A percentile compares a stretch with the other conserved stretches of the same genome.
These are phyloP conservation scores for Drosophila ohnishii DNA, from an alignment of 1,140 invertebrate genomes.

Conservation along the genomic window DNA sequence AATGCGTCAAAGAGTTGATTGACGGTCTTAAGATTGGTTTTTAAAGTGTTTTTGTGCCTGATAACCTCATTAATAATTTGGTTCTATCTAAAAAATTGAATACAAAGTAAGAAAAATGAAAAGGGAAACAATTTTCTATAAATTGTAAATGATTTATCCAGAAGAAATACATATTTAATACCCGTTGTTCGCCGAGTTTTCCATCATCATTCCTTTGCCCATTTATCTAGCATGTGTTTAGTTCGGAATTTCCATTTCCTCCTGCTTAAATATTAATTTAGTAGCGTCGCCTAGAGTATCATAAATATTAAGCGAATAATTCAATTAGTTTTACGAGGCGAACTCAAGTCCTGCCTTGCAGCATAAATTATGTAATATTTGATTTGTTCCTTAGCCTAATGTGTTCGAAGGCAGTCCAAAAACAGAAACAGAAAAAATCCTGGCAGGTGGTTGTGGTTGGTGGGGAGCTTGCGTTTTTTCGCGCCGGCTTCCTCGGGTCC, in stretches of 20 bases:
- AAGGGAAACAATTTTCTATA: not conserved
- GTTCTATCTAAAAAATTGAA: not conserved
- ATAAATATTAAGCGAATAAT: conserved; percentile 60
- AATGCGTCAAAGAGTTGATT: conserved; percentile 16
- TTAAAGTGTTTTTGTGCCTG: not conserved
- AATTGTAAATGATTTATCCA: not conserved
- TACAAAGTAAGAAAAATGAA: not conserved
- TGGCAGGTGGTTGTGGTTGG: conserved; percentile 15
- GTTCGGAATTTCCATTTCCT: conserved; percentile 15
- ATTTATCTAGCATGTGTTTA: conserved; percentile 1
- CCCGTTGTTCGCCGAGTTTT: not conserved
- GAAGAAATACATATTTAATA: not conserved
- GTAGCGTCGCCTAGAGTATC: conserved; percentile 31
- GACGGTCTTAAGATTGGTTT: conserved; percentile 19
- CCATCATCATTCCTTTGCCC: not conserved
- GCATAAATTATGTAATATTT: conserved; percentile 62
- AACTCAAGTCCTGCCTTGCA: conserved; percentile 7
- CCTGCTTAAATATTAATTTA: conserved; percentile 36
- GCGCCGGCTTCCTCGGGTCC: not conserved
- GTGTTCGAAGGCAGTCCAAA: not conserved
- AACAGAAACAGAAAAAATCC: conserved; percentile 3
- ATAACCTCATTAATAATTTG: not conserved
- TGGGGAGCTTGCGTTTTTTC: not conserved
- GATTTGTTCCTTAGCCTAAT: conserved; percentile 44
- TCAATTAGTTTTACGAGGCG: conserved; percentile 54